phyloP scores from a whole-genome alignment of 2,113 vertebrate species.

The Cottus gobio region DNA sequence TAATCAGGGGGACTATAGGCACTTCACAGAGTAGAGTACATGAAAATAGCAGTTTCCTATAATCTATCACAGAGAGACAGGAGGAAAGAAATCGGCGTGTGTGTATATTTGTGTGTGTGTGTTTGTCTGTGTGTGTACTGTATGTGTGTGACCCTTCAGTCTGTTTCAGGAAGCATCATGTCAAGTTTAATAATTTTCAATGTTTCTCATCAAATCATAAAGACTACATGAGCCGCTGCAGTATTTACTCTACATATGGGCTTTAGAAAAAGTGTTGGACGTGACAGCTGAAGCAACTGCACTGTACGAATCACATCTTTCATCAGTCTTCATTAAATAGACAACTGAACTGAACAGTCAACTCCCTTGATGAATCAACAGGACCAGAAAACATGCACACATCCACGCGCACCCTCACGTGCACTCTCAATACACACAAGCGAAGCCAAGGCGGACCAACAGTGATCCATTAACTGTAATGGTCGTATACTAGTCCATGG shows the following conservation, averaged over 20 bases:
- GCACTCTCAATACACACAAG: slow-evolving; percentile 1
- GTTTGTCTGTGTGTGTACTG: neutral
- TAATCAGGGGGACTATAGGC: slow-evolving; percentile 35
- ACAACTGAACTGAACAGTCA: slow-evolving; percentile 33
- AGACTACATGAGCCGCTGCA: neutral
- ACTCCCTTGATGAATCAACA: slow-evolving; percentile 36
- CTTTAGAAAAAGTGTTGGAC: slow-evolving; percentile 13
- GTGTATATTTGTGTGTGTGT: neutral
- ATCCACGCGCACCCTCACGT: neutral
- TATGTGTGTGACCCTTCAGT: slow-evolving; percentile 4
- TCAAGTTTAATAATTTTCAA: neutral
- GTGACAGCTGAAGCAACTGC: slow-evolving; percentile 23
- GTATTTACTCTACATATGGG: slow-evolving; percentile 26
- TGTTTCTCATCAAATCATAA: neutral
- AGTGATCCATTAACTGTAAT: slow-evolving; percentile 64
- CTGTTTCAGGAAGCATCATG: neutral
- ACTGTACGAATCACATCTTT: slow-evolving; percentile 35
- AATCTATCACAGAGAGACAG: slow-evolving; percentile 23
- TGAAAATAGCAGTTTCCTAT: slow-evolving; percentile 43
- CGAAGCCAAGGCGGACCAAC: slow-evolving; percentile 30
- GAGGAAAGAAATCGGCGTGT: neutral
- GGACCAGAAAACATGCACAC: slow-evolving; percentile 5
- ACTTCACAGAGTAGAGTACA: slow-evolving; percentile 25
- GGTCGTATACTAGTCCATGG: slow-evolving; percentile 40
- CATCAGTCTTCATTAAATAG: slow-evolving; percentile 54